phyloP scores from a whole-genome alignment of 1,140 invertebrate species.

The Papilio xuthus region DNA sequence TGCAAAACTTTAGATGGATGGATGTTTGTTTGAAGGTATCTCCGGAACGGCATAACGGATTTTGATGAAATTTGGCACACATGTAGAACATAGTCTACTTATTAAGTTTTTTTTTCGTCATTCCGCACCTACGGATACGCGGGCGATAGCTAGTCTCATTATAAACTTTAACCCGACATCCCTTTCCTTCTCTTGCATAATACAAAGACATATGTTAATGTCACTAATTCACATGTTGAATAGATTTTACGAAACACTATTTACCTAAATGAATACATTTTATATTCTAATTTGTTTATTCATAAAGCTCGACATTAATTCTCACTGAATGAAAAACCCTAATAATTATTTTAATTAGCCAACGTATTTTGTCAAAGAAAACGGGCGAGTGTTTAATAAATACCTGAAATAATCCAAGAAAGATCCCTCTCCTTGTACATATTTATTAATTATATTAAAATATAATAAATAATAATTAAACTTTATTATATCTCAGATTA shows the following conservation, averaged over 20 bases:
- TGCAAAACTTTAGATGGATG: too few relatives aligned
- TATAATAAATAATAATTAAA: conserved; percentile 5
- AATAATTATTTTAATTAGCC: conserved; percentile 26
- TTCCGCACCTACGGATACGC: too few relatives aligned
- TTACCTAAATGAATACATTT: not conserved
- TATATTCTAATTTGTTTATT: not conserved
- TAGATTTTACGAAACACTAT: not conserved
- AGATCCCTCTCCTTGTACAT: not conserved
- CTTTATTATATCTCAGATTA: conserved; percentile 14
- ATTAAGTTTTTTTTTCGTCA: too few relatives aligned
- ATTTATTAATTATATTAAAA: conserved; percentile 10
- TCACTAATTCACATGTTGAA: too few relatives aligned
- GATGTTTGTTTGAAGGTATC: too few relatives aligned
- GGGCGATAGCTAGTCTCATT: too few relatives aligned
- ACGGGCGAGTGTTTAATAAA: not conserved
- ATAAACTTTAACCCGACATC: too few relatives aligned
- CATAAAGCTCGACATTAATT: not conserved
- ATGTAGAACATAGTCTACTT: too few relatives aligned
- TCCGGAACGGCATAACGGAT: too few relatives aligned
- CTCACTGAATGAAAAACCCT: conserved; percentile 2
- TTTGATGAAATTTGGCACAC: too few relatives aligned
- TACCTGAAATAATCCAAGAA: not conserved
- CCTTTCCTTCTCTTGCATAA: too few relatives aligned
- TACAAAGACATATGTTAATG: too few relatives aligned
- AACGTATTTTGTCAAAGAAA: conserved; percentile 17